phyloP scores from a whole-genome alignment of 2,797 vertebrate genomes.

The Lepus oiostolus region DNA sequence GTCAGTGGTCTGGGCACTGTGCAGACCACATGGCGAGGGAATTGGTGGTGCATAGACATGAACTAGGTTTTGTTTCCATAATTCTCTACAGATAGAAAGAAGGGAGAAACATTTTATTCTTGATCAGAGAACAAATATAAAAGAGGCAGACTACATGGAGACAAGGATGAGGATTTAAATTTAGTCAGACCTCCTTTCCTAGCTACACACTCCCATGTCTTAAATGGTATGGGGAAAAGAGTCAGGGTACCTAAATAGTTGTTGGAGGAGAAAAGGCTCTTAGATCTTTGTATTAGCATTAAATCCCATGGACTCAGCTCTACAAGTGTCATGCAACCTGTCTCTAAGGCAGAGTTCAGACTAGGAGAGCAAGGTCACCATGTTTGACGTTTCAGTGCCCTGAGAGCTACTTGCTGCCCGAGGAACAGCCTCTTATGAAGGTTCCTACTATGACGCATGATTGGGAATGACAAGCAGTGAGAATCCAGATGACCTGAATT shows the following conservation, averaged over 20 bases:
- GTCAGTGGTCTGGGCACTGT: slow-evolving; percentile 74
- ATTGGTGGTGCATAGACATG: slow-evolving; percentile 59
- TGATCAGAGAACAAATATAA: slow-evolving; percentile 42
- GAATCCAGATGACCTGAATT: slow-evolving; percentile 73
- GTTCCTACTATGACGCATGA: slow-evolving; percentile 8
- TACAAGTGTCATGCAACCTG: not conserved
- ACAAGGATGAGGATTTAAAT: not conserved
- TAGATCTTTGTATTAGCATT: not conserved
- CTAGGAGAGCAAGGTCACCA: not conserved
- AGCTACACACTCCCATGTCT: not conserved
- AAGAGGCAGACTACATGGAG: not conserved
- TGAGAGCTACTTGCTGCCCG: not conserved
- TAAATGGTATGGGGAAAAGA: not conserved
- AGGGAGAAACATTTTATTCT: not conserved
- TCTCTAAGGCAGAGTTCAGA: not conserved
- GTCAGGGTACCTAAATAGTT: not conserved
- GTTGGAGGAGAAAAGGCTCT: not conserved
- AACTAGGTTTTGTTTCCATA: slow-evolving; percentile 67
- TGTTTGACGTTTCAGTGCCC: not conserved
- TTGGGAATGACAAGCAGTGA: slow-evolving; percentile 71
- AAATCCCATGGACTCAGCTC: not conserved
- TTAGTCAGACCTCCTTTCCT: not conserved
- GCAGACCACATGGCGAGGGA: slow-evolving; percentile 73
- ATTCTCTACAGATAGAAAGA: slow-evolving; percentile 67
- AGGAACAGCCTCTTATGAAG: not conserved